Percentiles rank a stretch among this genome's conserved stretches.
Evolutionary conservation across 1,140 invertebrate species (phyloP).

Genomic region (Notospermus geniculatus): DNA sequence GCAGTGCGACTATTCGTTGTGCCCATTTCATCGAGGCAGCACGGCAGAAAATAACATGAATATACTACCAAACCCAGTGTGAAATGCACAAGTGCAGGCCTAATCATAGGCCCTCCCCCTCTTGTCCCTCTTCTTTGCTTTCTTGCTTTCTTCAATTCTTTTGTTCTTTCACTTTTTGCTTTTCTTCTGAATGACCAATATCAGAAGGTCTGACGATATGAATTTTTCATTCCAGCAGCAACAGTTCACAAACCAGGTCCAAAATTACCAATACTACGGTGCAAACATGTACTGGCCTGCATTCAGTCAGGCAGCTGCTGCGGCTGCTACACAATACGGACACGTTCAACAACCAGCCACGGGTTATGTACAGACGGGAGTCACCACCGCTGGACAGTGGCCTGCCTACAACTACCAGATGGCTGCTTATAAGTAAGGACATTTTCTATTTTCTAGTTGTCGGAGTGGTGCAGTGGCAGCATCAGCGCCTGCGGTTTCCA

Average conservation of each 20-base stretch:
- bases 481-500: neutral
- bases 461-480: conserved; percentile 62
- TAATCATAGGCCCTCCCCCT: neutral
- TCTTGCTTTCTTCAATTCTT: neutral
- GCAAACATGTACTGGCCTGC: conserved; percentile 17
- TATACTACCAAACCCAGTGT: too few species aligned
- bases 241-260: conserved; percentile 4
- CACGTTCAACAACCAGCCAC: conserved; percentile 13
- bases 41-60: too few species aligned
- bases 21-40: too few species aligned
- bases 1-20: too few species aligned
- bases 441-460: conserved; percentile 75
- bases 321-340: neutral
- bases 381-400: conserved; percentile 50
- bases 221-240: conserved; percentile 58
- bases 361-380: conserved; percentile 56
- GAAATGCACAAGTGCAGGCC: too few species aligned
- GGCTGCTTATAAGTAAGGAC: conserved; percentile 75
- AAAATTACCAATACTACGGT: conserved; percentile 14
- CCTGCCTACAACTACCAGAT: conserved; percentile 68
- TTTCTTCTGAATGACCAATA: neutral
- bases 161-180: neutral
- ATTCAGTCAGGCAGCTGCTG: neutral
- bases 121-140: too few species aligned
- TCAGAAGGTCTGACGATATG: too few species aligned